Conservation (phyloP, 2,113 vertebrate genomes). For the Cricetomys ansorgei region DNA sequence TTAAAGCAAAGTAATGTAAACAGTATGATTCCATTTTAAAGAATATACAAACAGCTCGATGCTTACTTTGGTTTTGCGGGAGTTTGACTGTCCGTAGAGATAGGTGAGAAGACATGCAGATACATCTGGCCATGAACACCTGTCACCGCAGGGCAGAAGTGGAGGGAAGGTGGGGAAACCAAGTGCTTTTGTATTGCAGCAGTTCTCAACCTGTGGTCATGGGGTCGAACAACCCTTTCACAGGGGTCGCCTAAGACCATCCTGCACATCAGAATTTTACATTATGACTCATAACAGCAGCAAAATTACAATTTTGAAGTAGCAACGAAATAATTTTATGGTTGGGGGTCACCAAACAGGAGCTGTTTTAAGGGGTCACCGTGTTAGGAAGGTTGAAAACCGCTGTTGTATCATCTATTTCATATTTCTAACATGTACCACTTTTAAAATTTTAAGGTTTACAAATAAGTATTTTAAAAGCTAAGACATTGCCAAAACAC, state of each 20-base stretch:
- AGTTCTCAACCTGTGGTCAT: no score
- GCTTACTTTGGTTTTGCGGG: background rate
- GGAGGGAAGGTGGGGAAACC: background rate
- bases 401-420: no score
- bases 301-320: no score
- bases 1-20: slow-evolving; percentile 11
- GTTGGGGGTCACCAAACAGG: no score
- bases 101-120: background rate
- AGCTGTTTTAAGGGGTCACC: no score
- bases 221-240: no score
- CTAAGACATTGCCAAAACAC: background rate
- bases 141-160: background rate
- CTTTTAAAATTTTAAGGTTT: slow-evolving; percentile 13
- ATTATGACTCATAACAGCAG: no score
- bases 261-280: no score
- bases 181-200: background rate
- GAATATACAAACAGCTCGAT: background rate
- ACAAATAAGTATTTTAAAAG: background rate
- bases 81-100: background rate
- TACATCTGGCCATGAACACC: background rate
- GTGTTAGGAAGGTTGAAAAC: no score
- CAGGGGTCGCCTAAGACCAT: no score
- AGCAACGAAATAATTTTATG: no score
- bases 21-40: background rate
- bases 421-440: background rate